phyloP scores from a whole-genome alignment of 2,797 vertebrate genomes.

The Hydrocynus forskahlii region DNA sequence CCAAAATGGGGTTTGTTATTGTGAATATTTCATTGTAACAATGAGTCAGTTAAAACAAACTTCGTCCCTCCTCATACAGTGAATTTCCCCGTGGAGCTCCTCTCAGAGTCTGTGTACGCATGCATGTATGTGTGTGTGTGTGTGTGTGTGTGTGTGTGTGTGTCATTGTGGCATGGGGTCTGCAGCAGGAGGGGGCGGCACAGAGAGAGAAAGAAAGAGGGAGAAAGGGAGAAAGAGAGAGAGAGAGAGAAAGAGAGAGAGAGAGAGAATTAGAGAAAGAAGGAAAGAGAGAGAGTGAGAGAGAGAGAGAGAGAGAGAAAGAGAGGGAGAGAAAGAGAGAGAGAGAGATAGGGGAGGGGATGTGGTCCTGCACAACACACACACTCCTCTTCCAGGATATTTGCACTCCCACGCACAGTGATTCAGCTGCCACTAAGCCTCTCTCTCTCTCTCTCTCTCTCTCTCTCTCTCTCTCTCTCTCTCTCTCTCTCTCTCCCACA shows the following conservation, averaged over 20 bases:
- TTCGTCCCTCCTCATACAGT: conserved; percentile 23
- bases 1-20: conserved; percentile 34
- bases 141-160: conserved; percentile 7
- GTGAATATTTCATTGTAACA: conserved; percentile 45
- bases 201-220: not conserved
- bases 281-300: conserved; percentile 11
- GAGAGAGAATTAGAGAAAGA: not conserved
- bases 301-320: conserved; percentile 13
- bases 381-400: too few relatives aligned
- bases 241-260: conserved; percentile 27
- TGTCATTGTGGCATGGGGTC: conserved; percentile 32
- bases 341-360: conserved; percentile 1
- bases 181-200: conserved; percentile 48
- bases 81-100: conserved; percentile 16
- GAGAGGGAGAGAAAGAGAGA: not conserved
- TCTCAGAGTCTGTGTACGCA: conserved; percentile 29
- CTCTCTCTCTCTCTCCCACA: too few relatives aligned
- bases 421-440: too few relatives aligned
- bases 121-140: conserved; percentile 39
- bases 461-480: too few relatives aligned
- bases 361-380: too few relatives aligned
- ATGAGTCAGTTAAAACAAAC: conserved; percentile 49
- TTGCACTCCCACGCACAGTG: too few relatives aligned
- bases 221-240: conserved; percentile 4
- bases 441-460: too few relatives aligned